These are phyloP conservation scores for Xenopus tropicalis DNA, from an alignment of 2,113 vertebrate species.

Conservation along the genomic window UCB_Xtro_10.0 CM004445.2:85712001-85712500, in stretches of 20 bases:
- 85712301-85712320: neutral
- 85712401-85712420: neutral
- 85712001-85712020: no score
- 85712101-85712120: neutral
- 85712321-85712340: neutral
- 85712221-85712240: neutral
- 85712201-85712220: neutral
- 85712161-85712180: neutral
- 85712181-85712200: neutral
- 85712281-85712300: neutral
- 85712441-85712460: neutral
- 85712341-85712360: neutral
- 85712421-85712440: neutral
- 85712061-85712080: neutral
- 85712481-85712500: neutral
- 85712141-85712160: neutral
- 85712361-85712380: neutral
- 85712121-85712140: neutral
- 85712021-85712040: no score
- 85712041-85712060: neutral
- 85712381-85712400: neutral
- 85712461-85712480: slow-evolving; percentile 1
- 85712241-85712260: no score
- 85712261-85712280: neutral
- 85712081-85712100: neutral